Evolutionary conservation across 2,888 invertebrate species (phyloP), one percentile per base, ranked within the genome.

Genomic region (Mylabris sibirica): DNA sequence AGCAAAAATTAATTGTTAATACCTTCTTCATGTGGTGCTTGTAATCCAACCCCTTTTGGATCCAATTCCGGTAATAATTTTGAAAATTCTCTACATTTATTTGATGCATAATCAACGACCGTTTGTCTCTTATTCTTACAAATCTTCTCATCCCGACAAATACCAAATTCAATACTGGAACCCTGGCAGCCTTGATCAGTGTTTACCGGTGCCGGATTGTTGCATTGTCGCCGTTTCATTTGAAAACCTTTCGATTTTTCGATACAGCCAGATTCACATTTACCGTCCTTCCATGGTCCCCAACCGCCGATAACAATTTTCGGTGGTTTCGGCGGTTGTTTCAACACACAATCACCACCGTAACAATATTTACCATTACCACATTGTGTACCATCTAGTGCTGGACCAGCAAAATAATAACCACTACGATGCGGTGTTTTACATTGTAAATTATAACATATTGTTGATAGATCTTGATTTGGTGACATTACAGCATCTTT

Each of bases 321-420:
- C n/a, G 80, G 78, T 2, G 85, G 84, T 74, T 81, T 83, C 63
- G 83, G 83, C 11, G 80, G 78, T 66, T 74, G 73, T 72, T 78
- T 86, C n/a, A 84, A 82, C 14, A 89, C 86, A 77, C 92, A 92
- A 64, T 87, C 87, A 1, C 92, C 92, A 17, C 90, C 90, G 83
- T 88, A 88, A 80, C 92, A 92, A 88, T 90, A 90, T 90, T 91
- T 35, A 24, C 35, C 22, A 0, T 83, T 81, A 11, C 91, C 93
- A 80, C 94, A 95, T 22, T 88, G 83, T 0, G 94, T 94, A 59
- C 94, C 94, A 71, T 94, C 93, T 35, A 95, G 84, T n/a, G 94
- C 94, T 0, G 94, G 94, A 0, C 94, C 94, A 1, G 93, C 91
- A 80, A 90, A 90, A 82, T 92, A 93, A 84, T 89, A 92, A 12